A percentile compares a stretch with the other conserved stretches of the same genome.
Evolutionary conservation across 2,797 vertebrate genomes (phyloP).

Genomic region (Sphaeramia orbicularis): DNA sequence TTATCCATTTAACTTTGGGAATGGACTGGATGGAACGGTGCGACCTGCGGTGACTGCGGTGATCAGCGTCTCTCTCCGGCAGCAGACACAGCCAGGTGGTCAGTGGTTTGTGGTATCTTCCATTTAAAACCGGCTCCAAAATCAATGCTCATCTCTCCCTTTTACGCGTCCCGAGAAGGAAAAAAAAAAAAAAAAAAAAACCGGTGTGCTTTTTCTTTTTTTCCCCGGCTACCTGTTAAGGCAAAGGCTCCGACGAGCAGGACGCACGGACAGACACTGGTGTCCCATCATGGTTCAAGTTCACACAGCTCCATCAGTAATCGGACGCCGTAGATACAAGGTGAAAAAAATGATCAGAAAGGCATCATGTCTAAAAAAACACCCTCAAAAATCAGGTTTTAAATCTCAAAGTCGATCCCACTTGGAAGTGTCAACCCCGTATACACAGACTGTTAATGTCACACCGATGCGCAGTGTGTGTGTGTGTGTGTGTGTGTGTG

Average conservation of each 20-base stretch:
- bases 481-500: constrained; percentile 29
- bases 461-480: constrained; percentile 64
- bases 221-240: constrained; percentile 78
- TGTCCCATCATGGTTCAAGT: constrained; percentile 81
- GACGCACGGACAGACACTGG: constrained; percentile 56
- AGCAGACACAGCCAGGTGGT: constrained; percentile 74
- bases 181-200: neutral
- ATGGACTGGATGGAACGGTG: constrained; percentile 61
- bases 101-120: constrained; percentile 71
- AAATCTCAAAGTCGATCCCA: constrained; percentile 55
- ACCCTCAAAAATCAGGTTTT: constrained; percentile 2
- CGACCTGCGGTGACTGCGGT: constrained; percentile 75
- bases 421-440: constrained; percentile 39
- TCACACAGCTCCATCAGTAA: constrained; percentile 68
- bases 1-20: constrained; percentile 78
- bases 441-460: constrained; percentile 54
- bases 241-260: constrained; percentile 65
- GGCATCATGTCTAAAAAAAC: constrained; percentile 3
- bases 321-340: constrained; percentile 50
- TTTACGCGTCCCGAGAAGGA: constrained; percentile 51
- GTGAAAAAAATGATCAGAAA: constrained; percentile 39
- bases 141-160: constrained; percentile 71
- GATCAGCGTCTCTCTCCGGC: constrained; percentile 69
- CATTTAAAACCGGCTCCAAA: constrained; percentile 62
- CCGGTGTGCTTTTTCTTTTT: constrained; percentile 1